Evolutionary conservation across 2,113 vertebrate genomes (phyloP).

Genomic region (Tychaedon coryphoeus): DNA sequence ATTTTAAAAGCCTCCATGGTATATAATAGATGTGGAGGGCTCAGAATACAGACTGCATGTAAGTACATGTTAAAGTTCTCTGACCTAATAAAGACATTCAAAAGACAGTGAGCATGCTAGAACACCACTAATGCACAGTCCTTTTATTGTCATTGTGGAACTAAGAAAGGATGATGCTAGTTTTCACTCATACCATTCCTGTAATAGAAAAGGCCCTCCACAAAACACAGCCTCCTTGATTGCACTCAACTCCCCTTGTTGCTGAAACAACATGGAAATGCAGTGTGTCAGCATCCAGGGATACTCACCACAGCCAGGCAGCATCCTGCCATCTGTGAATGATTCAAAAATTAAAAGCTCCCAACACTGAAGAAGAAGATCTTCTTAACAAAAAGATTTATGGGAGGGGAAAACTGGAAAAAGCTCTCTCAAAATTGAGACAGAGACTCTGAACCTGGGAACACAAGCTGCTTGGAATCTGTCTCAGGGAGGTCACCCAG

Average conservation of each 20-base stretch:
- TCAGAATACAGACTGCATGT: background rate
- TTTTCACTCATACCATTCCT: background rate
- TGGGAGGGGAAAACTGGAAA: background rate
- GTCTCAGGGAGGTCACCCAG: background rate
- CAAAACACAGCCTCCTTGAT: slow-evolving; percentile 27
- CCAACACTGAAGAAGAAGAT: background rate
- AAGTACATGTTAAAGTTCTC: background rate
- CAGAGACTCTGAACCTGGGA: background rate
- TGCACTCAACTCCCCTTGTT: slow-evolving; percentile 6
- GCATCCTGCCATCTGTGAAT: background rate
- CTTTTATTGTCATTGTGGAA: slow-evolving; percentile 40
- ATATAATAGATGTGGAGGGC: background rate
- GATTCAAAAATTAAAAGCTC: background rate
- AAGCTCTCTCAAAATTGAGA: background rate
- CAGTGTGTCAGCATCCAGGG: background rate
- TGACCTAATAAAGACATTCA: background rate
- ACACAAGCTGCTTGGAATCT: background rate
- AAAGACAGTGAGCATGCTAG: background rate
- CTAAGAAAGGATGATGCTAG: background rate
- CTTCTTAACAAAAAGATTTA: background rate
- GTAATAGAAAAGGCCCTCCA: background rate
- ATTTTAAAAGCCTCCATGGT: background rate
- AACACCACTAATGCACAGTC: background rate
- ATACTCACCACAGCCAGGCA: background rate
- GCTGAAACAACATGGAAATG: slow-evolving; percentile 4